Evolutionary conservation across 2,797 vertebrate genomes (phyloP), one percentile per base, ranked within the genome.

Genomic region (Paguma larvata): DNA sequence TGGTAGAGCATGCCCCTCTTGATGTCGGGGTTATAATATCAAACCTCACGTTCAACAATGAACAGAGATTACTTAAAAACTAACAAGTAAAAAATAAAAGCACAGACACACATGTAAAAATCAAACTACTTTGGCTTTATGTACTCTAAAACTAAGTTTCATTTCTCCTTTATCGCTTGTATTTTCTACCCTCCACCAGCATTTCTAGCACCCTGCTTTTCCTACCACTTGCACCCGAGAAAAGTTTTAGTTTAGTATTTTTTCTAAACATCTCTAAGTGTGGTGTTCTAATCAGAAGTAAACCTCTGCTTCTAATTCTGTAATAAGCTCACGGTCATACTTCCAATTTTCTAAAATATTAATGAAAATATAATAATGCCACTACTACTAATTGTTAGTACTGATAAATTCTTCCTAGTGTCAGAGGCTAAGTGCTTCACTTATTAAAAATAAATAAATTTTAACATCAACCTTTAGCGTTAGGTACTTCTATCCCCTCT

Each of bases 391-490:
- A 32, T 38, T 38, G 3, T 79, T 85, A 85, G 62, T 72, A 85
- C 78, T 41, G 78, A 70, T 70, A 91, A 82, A 73, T 51, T 63
- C 1, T 41, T 73, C 2, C n/a, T 78, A 15, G 13, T 75, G 8
- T 7, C 65, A 84, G 51, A 6, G 94, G 5, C 3, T 75, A 84
- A 80, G 5, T 88, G 6, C 5, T 78, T 85, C 21, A 63, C 0
- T 27, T 73, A 84, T 56, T 79, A 63, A 80, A 89, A 88, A 75
- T 34, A 46, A 11, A 72, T 92, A 67, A 53, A 80, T 41, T 92
- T 94, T 84, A 77, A 93, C 59, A 41, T 14, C 6, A 83, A n/a
- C 11, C 2, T 5, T 79, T 59, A 56, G 23, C 56, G 1, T 93
- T 89, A 63, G 13, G 1, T 27, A 27, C 48, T 34, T 30, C 53